Conservation (phyloP, 2,888 invertebrate species). For the Zygothrica quintamaculata region DNA sequence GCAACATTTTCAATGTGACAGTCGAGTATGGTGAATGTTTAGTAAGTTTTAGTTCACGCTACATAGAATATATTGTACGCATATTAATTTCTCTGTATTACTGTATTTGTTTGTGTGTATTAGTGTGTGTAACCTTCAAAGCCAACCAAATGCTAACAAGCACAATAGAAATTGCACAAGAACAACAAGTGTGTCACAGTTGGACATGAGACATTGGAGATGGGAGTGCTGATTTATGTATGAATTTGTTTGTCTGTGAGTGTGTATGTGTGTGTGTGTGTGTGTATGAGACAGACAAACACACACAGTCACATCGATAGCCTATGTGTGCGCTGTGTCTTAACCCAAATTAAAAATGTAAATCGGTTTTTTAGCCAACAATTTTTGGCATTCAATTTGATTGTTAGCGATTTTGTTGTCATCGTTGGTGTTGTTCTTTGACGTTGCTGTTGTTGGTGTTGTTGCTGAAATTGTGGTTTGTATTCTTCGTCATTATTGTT, state of each 20-base stretch:
- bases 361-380: constrained; percentile 52
- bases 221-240: no score
- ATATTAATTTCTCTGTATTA: constrained; percentile 8
- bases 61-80: constrained; percentile 61
- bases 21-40: constrained; percentile 59
- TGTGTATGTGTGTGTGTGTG: constrained; percentile 16
- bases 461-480: not conserved
- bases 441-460: constrained; percentile 10
- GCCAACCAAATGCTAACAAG: constrained; percentile 49
- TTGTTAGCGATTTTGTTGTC: constrained; percentile 39
- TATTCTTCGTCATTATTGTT: constrained; percentile 1
- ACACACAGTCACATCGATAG: not conserved
- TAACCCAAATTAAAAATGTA: constrained; percentile 64
- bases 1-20: constrained; percentile 68
- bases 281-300: not conserved
- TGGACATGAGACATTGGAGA: not conserved
- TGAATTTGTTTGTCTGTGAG: constrained; percentile 7
- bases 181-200: constrained; percentile 59
- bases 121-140: constrained; percentile 43
- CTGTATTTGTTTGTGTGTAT: constrained; percentile 2
- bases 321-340: constrained; percentile 35
- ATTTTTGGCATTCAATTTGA: constrained; percentile 62
- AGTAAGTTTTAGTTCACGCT: constrained; percentile 64
- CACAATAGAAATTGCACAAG: constrained; percentile 46
- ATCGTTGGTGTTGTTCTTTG: constrained; percentile 1